A percentile compares a stretch with the other conserved stretches of the same genome.
Conservation (phyloP, 1,140 invertebrate genomes). For the Neodiprion virginianus region DNA sequence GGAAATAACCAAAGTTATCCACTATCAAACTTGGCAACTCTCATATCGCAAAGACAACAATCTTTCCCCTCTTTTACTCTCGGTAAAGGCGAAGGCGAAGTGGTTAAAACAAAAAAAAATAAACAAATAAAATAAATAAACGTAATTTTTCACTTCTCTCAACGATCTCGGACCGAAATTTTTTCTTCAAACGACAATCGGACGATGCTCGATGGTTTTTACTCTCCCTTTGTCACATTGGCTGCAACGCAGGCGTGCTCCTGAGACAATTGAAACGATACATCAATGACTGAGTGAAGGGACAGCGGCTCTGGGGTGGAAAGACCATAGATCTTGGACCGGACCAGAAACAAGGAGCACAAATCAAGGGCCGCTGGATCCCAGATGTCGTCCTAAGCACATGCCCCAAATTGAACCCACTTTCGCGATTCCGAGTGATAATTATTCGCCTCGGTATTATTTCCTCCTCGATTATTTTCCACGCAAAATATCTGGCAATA, state of each 20-base stretch:
- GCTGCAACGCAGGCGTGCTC: slow-evolving; percentile 11
- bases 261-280: slow-evolving; percentile 38
- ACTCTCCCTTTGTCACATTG: slow-evolving; percentile 23
- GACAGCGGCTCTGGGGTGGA: slow-evolving; percentile 1
- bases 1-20: neutral
- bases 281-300: slow-evolving; percentile 26
- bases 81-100: too few species aligned
- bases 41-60: neutral
- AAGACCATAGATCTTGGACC: neutral
- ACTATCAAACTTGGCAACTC: neutral
- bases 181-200: too few species aligned
- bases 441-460: neutral
- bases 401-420: neutral
- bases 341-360: neutral
- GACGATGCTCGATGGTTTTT: slow-evolving; percentile 17
- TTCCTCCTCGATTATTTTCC: too few species aligned
- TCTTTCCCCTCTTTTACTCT: neutral
- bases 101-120: too few species aligned
- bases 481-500: too few species aligned
- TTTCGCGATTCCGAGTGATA: neutral
- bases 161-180: too few species aligned
- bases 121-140: too few species aligned
- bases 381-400: neutral
- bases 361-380: neutral
- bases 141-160: too few species aligned